Conservation (phyloP, 2,797 vertebrate genomes). For the Pangasius larnaudii region DNA sequence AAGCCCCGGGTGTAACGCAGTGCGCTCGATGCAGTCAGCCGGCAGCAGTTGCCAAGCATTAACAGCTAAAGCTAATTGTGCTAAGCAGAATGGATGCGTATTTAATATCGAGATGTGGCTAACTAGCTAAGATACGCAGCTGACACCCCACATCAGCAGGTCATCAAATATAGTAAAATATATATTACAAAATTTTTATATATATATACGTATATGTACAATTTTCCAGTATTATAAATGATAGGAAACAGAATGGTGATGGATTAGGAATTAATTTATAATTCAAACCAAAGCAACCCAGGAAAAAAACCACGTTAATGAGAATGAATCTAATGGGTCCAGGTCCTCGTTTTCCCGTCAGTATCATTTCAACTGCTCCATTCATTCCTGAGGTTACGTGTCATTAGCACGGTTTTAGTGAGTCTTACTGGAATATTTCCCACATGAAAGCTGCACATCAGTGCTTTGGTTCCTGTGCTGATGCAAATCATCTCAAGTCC, state of each 20-base stretch:
- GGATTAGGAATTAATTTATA: neutral
- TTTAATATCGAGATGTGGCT: neutral
- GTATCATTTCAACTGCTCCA: neutral
- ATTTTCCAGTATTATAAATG: neutral
- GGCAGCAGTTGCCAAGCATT: neutral
- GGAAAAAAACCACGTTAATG: neutral
- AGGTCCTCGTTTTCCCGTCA: neutral
- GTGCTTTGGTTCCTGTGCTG: neutral
- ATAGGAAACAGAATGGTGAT: neutral
- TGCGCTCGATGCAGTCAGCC: neutral
- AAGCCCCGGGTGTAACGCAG: neutral
- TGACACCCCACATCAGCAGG: neutral
- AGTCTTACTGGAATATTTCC: neutral
- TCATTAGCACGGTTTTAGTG: too few relatives aligned
- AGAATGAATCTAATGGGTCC: neutral
- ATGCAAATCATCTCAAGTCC: neutral
- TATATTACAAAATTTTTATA: too few relatives aligned
- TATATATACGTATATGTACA: too few relatives aligned
- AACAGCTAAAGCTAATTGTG: constrained; percentile 16
- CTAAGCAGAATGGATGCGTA: neutral
- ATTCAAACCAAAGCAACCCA: neutral
- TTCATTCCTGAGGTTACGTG: neutral
- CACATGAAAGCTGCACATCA: neutral
- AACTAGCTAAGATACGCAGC: neutral
- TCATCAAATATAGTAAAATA: neutral